Conservation (phyloP, 2,888 invertebrate species). For the Phengaris arion region DNA sequence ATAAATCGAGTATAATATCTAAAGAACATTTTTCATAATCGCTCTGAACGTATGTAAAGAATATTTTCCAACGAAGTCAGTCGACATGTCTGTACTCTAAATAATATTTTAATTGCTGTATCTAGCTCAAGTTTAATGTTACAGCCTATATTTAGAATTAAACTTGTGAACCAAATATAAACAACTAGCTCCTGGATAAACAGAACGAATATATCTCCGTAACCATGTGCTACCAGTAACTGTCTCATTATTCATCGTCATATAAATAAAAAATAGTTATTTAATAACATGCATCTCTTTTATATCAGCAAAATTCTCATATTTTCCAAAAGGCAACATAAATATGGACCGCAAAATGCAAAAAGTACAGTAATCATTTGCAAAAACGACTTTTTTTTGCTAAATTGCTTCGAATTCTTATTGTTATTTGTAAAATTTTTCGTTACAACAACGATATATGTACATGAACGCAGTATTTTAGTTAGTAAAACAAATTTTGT, state of each 20-base stretch:
- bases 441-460: too few species aligned
- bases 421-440: too few species aligned
- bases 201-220: slow-evolving; percentile 53
- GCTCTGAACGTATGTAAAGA: neutral
- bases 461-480: too few species aligned
- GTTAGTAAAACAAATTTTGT: too few species aligned
- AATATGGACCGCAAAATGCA: too few species aligned
- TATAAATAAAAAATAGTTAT: neutral
- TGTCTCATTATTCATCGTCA: slow-evolving; percentile 45
- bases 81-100: neutral
- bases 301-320: too few species aligned
- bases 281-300: neutral
- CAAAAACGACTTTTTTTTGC: too few species aligned
- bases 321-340: too few species aligned
- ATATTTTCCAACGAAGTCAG: neutral
- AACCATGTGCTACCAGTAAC: slow-evolving; percentile 63
- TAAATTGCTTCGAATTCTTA: too few species aligned
- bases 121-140: slow-evolving; percentile 35
- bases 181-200: slow-evolving; percentile 56
- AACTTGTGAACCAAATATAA: slow-evolving; percentile 35
- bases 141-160: slow-evolving; percentile 40
- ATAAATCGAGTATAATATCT: too few species aligned
- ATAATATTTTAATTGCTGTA: slow-evolving; percentile 34
- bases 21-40: too few species aligned
- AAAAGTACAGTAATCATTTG: too few species aligned